Conservation (phyloP, 2,888 invertebrate species). For the Cataglyphis rosenhaueri region DNA sequence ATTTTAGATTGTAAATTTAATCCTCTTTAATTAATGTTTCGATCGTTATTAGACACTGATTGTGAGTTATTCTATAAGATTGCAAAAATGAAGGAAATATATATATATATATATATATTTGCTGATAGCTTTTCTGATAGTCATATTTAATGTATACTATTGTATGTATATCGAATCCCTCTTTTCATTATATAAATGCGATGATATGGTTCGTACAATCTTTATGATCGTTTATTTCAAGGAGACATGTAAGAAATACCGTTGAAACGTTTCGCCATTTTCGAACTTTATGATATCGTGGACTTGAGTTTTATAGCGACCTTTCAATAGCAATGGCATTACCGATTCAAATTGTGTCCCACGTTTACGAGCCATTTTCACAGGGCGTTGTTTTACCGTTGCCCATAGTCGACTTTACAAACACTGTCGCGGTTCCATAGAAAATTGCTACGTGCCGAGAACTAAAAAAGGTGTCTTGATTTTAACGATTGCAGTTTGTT, state of each 20-base stretch:
- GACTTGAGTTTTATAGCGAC: slow-evolving; percentile 72
- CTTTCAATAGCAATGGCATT: slow-evolving; percentile 77
- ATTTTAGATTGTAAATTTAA: no score
- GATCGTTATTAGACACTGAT: no score
- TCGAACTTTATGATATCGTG: slow-evolving; percentile 68
- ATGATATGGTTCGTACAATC: slow-evolving; percentile 10
- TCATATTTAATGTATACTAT: neutral
- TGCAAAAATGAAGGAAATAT: no score
- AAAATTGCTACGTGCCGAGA: slow-evolving; percentile 45
- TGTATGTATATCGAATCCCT: neutral
- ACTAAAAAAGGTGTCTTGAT: slow-evolving; percentile 47
- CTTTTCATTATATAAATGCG: neutral
- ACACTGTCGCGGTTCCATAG: slow-evolving; percentile 38
- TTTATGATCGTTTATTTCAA: slow-evolving; percentile 50
- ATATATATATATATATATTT: no score
- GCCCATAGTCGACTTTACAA: slow-evolving; percentile 40
- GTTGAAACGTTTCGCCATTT: slow-evolving; percentile 57
- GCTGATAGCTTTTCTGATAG: neutral
- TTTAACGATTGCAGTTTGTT: slow-evolving; percentile 50
- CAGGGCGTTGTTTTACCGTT: slow-evolving; percentile 74
- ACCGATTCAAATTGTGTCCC: slow-evolving; percentile 78
- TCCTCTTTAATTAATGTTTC: no score
- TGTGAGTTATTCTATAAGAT: no score
- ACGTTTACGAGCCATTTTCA: slow-evolving; percentile 77
- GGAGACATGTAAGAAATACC: slow-evolving; percentile 42